Evolutionary conservation across 37 sponge, comb jelly and placozoan genomes (phyloP).

Genomic region (Tethya wilhelma): DNA sequence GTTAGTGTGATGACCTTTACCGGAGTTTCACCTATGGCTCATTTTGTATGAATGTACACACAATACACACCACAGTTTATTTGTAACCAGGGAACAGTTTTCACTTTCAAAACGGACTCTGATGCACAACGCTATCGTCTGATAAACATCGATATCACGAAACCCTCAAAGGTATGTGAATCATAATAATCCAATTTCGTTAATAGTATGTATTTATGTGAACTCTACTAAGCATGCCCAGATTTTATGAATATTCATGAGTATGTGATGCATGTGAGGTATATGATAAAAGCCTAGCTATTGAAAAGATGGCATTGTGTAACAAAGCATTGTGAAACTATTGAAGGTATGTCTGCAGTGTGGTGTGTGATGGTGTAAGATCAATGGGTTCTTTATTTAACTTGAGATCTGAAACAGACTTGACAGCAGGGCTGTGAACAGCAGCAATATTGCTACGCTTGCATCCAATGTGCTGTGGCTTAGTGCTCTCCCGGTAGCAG

Average conservation of each 20-base stretch:
- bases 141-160: constrained; percentile 76
- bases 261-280: no score
- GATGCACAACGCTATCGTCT: constrained; percentile 79
- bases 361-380: background rate
- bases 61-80: constrained; percentile 86
- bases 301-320: background rate
- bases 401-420: no score
- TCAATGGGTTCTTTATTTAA: no score
- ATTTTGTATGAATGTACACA: no score
- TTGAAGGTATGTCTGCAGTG: background rate
- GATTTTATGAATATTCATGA: no score
- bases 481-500: background rate
- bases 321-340: background rate
- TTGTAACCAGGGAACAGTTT: constrained; percentile 71
- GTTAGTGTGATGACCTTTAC: no score
- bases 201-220: no score
- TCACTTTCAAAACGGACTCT: constrained; percentile 84
- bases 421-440: constrained; percentile 12
- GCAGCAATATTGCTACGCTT: background rate
- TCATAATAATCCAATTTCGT: no score
- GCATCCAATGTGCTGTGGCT: constrained; percentile 3
- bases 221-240: no score
- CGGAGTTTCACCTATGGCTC: no score
- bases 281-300: no score
- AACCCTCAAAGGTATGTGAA: constrained; percentile 76